Evolutionary conservation across 2,113 vertebrate species (phyloP).

Genomic region (Pelobates fuscus): DNA sequence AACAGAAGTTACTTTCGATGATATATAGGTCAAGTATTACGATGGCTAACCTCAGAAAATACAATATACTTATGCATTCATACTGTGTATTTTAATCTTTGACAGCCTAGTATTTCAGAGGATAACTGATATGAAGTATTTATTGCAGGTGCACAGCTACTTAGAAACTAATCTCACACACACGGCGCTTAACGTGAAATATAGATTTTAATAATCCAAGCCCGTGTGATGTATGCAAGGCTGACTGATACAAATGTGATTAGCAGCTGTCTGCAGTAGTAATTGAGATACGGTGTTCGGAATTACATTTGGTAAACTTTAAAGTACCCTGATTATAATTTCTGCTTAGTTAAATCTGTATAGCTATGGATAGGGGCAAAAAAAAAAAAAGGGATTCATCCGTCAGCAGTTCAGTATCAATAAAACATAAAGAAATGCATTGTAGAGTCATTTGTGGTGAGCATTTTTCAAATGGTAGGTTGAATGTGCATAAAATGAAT

Average conservation of each 20-base stretch:
- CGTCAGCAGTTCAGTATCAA: slow-evolving; percentile 54
- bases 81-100: slow-evolving; percentile 63
- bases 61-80: slow-evolving; percentile 65
- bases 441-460: too few relatives aligned
- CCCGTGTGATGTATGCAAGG: slow-evolving; percentile 75
- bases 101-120: slow-evolving; percentile 69
- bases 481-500: too few relatives aligned
- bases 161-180: slow-evolving; percentile 77
- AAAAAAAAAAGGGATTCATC: slow-evolving; percentile 73
- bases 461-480: too few relatives aligned
- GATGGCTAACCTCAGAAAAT: slow-evolving; percentile 34
- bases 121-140: slow-evolving; percentile 67
- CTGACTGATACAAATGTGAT: slow-evolving; percentile 80
- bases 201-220: slow-evolving; percentile 88
- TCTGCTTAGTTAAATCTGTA: slow-evolving; percentile 75
- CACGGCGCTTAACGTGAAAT: slow-evolving; percentile 76
- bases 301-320: slow-evolving; percentile 76
- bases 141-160: slow-evolving; percentile 70
- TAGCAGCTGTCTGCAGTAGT: slow-evolving; percentile 84
- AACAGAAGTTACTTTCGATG: background rate
- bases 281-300: slow-evolving; percentile 85
- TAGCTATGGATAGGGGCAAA: slow-evolving; percentile 67
- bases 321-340: slow-evolving; percentile 78
- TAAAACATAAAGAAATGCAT: slow-evolving; percentile 27
- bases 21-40: slow-evolving; percentile 24